Evolutionary conservation across 2,113 vertebrate species (phyloP), one percentile per base, ranked within the genome.

Genomic region (Siniperca knerii): DNA sequence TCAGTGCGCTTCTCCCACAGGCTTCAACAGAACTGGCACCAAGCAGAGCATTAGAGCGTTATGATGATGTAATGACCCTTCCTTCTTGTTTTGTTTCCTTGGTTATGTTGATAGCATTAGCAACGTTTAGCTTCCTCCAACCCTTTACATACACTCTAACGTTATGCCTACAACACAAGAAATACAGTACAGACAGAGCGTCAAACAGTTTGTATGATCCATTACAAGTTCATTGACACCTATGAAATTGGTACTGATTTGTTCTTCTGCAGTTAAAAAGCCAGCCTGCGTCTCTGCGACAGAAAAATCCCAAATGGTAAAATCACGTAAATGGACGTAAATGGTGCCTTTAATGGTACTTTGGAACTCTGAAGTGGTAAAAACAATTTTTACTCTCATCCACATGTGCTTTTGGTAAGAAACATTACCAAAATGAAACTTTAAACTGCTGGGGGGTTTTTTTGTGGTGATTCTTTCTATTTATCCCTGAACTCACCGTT

Each of bases 91-190:
- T 29, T 29, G 29, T 29, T 29, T 29, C 29, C 29, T 29, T 29
- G 29, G 29, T 29, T 73, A 4, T 15, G 40, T 2, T 52, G n/a
- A 23, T 55, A 85, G 83, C 37, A 40, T 85, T 75, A 75, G 78
- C 75, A 37, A 29, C 18, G 6, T 23, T 64, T 54, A 62, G 70
- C 75, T 82, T 67, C 35, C 74, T 20, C 15, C 1, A 58, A 21
- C 11, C 23, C 4, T 42, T 40, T 29, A 11, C 5, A 40, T 2
- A 10, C 1, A 50, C 21, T 65, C 12, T 55, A 29, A 2, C 29
- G 29, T 29, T 2, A 2, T 8, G 6, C 4, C 71, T 9, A 6
- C 54, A 40, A 46, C 11, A 37, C 4, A 1, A 29, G 0, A 37
- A 40, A 50, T 5, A 66, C 20, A 20, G 3, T 20, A 29, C 15